Evolutionary conservation across 2,888 invertebrate genomes (phyloP).

Genomic region (Teleogryllus oceanicus): DNA sequence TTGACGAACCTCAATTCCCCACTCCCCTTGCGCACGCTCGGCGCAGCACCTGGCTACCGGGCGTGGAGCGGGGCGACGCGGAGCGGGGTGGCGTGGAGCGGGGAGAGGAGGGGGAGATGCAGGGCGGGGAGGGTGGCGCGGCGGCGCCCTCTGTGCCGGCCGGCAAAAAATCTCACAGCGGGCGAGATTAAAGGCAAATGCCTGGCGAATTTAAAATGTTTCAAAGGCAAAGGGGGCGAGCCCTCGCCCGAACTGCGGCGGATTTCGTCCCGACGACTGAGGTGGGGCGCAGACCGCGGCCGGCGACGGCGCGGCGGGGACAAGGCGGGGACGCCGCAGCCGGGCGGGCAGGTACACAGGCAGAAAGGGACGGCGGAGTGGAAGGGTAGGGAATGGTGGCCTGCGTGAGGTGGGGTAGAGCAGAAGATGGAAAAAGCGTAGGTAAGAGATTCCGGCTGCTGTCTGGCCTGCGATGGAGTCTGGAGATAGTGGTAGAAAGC

Average conservation of each 20-base stretch:
- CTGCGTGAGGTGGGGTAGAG: neutral
- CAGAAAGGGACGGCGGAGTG: neutral
- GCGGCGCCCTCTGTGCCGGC: neutral
- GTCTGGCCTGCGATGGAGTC: no score
- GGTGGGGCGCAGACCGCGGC: neutral
- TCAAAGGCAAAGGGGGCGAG: constrained; percentile 12
- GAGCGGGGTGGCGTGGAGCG: neutral
- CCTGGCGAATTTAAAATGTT: constrained; percentile 18
- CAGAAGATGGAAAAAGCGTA: no score
- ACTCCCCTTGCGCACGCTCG: neutral
- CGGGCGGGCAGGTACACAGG: no score
- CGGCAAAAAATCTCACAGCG: constrained; percentile 11
- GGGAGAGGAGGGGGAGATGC: neutral
- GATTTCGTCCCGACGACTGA: neutral
- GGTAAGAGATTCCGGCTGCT: no score
- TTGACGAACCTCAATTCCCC: constrained; percentile 18
- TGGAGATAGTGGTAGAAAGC: no score
- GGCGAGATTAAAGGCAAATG: constrained; percentile 18
- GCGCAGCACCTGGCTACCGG: neutral
- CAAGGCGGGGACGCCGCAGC: no score
- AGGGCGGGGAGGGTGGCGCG: neutral
- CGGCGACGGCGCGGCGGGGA: neutral
- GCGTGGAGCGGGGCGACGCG: neutral
- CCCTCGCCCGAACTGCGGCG: neutral
- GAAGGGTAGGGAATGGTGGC: neutral